Evolutionary conservation across 2,888 invertebrate species (phyloP).

Genomic region (Lepidocyrtinus sp.): DNA sequence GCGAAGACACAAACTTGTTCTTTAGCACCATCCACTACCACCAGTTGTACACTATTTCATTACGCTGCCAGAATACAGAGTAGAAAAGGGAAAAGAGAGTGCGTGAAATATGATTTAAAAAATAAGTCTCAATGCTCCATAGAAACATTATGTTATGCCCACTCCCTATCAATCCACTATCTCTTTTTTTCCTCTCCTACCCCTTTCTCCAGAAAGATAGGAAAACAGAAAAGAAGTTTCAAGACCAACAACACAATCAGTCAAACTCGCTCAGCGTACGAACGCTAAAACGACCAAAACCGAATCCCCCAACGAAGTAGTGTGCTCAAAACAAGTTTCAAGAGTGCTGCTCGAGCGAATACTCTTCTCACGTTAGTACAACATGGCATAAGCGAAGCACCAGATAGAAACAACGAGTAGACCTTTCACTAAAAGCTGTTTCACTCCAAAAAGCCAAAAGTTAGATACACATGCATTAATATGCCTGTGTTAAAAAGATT

Average conservation of each 20-base stretch:
- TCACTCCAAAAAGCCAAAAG: constrained; percentile 6
- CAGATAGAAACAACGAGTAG: not conserved
- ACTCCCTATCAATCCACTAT: constrained; percentile 10
- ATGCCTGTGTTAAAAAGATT: not conserved
- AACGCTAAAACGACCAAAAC: constrained; percentile 44
- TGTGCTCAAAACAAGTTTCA: not conserved
- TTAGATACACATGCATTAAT: constrained; percentile 8
- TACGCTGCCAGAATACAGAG: no score
- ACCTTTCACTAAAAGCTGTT: constrained; percentile 12
- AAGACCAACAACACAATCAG: constrained; percentile 30
- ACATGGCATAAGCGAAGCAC: not conserved
- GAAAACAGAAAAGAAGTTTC: not conserved
- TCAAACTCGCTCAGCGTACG: constrained; percentile 32
- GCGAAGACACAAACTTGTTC: not conserved
- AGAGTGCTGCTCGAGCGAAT: constrained; percentile 7
- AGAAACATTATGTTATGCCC: not conserved
- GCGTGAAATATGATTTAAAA: constrained; percentile 6
- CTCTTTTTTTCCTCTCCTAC: constrained; percentile 9
- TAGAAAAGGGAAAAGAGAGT: not conserved
- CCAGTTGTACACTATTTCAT: not conserved
- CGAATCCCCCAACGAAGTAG: constrained; percentile 32
- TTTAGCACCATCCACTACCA: constrained; percentile 9
- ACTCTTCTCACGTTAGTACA: not conserved
- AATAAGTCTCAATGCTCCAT: not conserved
- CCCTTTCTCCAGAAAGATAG: not conserved